Conservation (phyloP, 2,113 vertebrate species). For the Bostrychus sinensis region DNA sequence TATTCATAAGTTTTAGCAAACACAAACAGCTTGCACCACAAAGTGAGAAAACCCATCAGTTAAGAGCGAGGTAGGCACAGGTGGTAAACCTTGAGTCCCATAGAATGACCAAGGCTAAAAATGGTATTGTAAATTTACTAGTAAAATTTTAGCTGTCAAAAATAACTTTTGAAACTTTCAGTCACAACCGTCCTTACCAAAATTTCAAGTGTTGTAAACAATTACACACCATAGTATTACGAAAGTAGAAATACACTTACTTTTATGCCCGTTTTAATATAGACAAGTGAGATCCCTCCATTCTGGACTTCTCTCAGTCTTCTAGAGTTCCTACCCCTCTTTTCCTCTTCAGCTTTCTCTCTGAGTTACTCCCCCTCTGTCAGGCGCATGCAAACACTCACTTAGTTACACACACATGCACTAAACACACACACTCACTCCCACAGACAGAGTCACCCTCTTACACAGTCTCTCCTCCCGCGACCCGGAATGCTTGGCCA, state of each 20-base stretch:
- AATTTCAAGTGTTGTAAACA: slow-evolving; percentile 2
- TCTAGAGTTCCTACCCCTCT: slow-evolving; percentile 34
- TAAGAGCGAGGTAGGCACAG: not conserved
- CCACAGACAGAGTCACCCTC: slow-evolving; percentile 68
- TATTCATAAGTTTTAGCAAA: not conserved
- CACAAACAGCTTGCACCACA: not conserved
- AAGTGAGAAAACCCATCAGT: not conserved
- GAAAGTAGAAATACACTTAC: slow-evolving; percentile 58
- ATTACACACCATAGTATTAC: slow-evolving; percentile 10
- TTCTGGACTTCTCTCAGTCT: slow-evolving; percentile 33
- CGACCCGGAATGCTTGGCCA: slow-evolving; percentile 83
- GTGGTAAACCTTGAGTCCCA: not conserved
- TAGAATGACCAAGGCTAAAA: no score
- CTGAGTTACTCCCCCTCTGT: slow-evolving; percentile 65
- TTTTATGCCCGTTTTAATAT: slow-evolving; percentile 51
- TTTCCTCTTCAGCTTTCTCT: slow-evolving; percentile 63
- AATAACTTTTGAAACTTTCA: not conserved
- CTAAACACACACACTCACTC: slow-evolving; percentile 54
- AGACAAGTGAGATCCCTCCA: slow-evolving; percentile 47
- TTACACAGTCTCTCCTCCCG: slow-evolving; percentile 76
- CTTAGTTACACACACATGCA: slow-evolving; percentile 45
- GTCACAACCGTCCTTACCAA: not conserved
- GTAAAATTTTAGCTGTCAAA: not conserved
- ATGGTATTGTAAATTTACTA: no score
- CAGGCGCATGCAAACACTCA: slow-evolving; percentile 72